phyloP scores from a whole-genome alignment of 2,113 vertebrate species.

The Paradisaea rubra region DNA sequence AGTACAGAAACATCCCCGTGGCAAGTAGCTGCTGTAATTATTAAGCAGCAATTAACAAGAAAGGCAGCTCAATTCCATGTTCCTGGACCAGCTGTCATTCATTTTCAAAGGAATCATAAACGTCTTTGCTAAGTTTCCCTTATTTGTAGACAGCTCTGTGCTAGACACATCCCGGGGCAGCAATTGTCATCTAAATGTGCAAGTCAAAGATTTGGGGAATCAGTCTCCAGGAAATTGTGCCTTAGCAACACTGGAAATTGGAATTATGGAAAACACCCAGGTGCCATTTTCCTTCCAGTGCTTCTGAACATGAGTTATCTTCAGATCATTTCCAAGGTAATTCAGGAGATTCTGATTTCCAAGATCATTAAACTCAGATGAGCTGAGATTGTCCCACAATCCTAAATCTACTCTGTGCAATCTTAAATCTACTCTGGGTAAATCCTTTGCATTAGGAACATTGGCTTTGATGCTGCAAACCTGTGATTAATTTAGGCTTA shows the following conservation, averaged over 20 bases:
- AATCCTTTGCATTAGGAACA: neutral
- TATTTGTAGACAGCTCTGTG: slow-evolving; percentile 65
- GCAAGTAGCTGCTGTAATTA: neutral
- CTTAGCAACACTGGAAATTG: slow-evolving; percentile 70
- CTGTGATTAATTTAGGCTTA: neutral
- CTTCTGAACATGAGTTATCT: slow-evolving; percentile 75
- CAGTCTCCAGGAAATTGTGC: slow-evolving; percentile 72
- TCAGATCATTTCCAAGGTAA: slow-evolving; percentile 76
- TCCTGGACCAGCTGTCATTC: neutral
- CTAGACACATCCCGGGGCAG: slow-evolving; percentile 70
- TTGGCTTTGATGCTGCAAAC: neutral
- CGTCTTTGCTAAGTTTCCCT: neutral
- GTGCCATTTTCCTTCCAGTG: slow-evolving; percentile 73
- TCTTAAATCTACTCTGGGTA: neutral
- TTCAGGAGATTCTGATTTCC: neutral
- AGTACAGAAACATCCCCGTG: neutral
- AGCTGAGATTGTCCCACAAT: neutral
- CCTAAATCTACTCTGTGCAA: neutral
- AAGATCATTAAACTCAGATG: neutral
- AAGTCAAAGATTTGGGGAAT: slow-evolving; percentile 80
- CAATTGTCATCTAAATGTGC: slow-evolving; percentile 73
- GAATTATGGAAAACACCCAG: slow-evolving; percentile 74
- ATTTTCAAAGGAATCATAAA: neutral
- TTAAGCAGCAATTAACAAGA: neutral
- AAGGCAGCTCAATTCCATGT: neutral